Percentiles rank a stretch among this genome's conserved stretches.
Evolutionary conservation across 2,888 invertebrate species (phyloP).

Genomic region (Drosophila mulleri): DNA sequence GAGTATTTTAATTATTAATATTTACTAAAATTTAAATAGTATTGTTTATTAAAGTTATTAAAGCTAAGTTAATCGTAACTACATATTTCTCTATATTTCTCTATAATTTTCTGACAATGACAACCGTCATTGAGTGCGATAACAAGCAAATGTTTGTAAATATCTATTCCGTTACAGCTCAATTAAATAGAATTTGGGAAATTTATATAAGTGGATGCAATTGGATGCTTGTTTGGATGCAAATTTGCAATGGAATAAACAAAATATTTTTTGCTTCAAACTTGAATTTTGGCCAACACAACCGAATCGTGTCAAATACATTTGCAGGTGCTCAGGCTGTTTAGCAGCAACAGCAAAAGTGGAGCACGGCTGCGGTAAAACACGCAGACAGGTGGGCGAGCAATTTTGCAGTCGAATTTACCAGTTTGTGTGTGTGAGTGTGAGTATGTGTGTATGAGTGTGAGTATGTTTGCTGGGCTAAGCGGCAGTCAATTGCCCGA

Average conservation of each 20-base stretch:
- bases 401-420: conserved; percentile 44
- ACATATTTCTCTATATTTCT: too few species aligned
- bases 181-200: neutral
- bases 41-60: too few species aligned
- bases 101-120: too few species aligned
- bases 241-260: conserved; percentile 24
- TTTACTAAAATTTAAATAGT: too few species aligned
- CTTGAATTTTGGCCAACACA: conserved; percentile 40
- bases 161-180: neutral
- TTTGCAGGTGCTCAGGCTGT: conserved; percentile 22
- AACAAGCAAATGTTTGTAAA: neutral
- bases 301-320: conserved; percentile 37
- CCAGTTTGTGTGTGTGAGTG: conserved; percentile 8
- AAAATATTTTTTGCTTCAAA: conserved; percentile 57
- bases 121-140: too few species aligned
- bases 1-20: too few species aligned
- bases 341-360: conserved; percentile 16
- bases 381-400: conserved; percentile 22
- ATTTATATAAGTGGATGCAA: neutral
- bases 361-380: conserved; percentile 14
- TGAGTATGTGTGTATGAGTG: conserved; percentile 11
- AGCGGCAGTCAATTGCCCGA: conserved; percentile 46
- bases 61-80: too few species aligned
- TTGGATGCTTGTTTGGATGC: neutral
- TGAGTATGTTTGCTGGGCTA: conserved; percentile 1